phyloP scores from a whole-genome alignment of 2,113 vertebrate genomes.

The Anas platyrhynchos region DNA sequence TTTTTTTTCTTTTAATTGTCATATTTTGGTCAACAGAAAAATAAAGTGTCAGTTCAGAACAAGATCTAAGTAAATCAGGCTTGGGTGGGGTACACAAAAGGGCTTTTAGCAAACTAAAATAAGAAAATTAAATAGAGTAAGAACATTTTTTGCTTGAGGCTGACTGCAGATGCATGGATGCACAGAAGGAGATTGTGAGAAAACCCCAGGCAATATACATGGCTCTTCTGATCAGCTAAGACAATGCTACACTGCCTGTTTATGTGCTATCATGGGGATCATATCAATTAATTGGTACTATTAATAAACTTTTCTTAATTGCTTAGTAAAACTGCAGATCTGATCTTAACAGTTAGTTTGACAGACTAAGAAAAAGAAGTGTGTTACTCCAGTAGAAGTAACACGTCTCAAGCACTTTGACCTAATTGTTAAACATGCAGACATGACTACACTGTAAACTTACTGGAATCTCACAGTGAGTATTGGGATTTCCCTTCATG shows the following conservation, averaged over 20 bases:
- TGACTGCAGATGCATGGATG: background rate
- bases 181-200: background rate
- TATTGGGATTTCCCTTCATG: background rate
- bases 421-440: background rate
- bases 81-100: background rate
- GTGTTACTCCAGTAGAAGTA: background rate
- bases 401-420: background rate
- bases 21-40: background rate
- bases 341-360: background rate
- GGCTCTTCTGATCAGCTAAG: rapidly evolving
- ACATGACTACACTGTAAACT: background rate
- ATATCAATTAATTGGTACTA: background rate
- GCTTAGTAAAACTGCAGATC: background rate
- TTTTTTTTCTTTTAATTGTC: background rate
- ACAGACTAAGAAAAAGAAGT: background rate
- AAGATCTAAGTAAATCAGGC: background rate
- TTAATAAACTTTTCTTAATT: background rate
- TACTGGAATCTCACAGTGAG: background rate
- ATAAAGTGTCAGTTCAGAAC: background rate
- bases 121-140: background rate
- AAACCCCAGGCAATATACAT: background rate
- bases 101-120: background rate
- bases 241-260: background rate
- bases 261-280: background rate
- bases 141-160: background rate